Percentiles rank a stretch among this genome's conserved stretches.
These are phyloP conservation scores for Pogonomyrmex barbatus DNA, from an alignment of 1,140 invertebrate species.

Conservation along the genomic window DNA sequence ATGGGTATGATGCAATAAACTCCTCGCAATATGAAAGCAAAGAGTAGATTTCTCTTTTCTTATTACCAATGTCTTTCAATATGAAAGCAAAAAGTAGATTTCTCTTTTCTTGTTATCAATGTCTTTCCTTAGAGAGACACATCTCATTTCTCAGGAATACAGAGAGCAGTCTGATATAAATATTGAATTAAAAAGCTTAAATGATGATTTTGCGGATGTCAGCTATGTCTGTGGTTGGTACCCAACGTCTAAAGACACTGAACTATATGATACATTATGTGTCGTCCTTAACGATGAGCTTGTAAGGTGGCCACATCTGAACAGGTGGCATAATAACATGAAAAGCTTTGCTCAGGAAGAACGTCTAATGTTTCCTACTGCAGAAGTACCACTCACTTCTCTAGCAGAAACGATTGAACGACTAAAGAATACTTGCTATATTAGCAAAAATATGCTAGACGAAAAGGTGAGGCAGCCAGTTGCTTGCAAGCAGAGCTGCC, in stretches of 20 bases:
- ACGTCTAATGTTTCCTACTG: conserved; percentile 82
- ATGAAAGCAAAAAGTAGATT: background rate
- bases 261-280: conserved; percentile 84
- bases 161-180: conserved; percentile 63
- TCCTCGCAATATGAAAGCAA: background rate
- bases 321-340: conserved; percentile 88
- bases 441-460: conserved; percentile 66
- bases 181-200: conserved; percentile 75
- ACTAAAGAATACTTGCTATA: conserved; percentile 43
- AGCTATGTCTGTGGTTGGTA: conserved; percentile 87
- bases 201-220: conserved; percentile 84
- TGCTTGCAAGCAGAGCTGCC: conserved; percentile 71
- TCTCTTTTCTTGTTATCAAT: background rate
- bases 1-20: background rate
- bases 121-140: conserved; percentile 12
- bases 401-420: conserved; percentile 66
- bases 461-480: conserved; percentile 81
- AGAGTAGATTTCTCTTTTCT: background rate
- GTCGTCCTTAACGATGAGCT: conserved; percentile 79
- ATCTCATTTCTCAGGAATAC: conserved; percentile 65
- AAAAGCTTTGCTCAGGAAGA: conserved; percentile 87
- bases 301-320: conserved; percentile 84
- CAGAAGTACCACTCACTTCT: conserved; percentile 50
- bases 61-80: background rate
- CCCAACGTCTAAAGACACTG: conserved; percentile 86